Evolutionary conservation across 1,140 invertebrate species (phyloP).

Genomic region (Amphibalanus amphitrite): DNA sequence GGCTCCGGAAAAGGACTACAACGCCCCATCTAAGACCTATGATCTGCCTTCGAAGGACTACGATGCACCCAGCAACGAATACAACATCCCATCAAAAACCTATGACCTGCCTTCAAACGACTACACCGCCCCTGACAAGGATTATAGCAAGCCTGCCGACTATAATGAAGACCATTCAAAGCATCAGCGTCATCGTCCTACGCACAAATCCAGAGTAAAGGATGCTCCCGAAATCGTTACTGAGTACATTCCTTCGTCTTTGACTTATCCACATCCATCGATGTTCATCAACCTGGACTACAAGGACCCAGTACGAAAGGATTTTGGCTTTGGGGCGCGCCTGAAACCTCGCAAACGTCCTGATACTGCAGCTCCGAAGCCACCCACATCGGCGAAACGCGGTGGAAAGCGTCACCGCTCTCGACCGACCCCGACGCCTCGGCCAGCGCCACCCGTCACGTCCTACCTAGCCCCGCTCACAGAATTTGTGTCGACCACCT

Average conservation of each 20-base stretch:
- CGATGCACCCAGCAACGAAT: too few relatives aligned
- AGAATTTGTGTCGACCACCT: background rate
- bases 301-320: background rate
- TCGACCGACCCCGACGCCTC: background rate
- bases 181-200: background rate
- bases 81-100: too few relatives aligned
- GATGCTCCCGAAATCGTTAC: background rate
- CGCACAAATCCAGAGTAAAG: background rate
- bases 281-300: background rate
- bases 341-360: background rate
- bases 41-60: background rate
- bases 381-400: background rate
- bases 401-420: too few relatives aligned
- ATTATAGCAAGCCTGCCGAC: too few relatives aligned
- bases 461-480: background rate
- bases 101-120: too few relatives aligned
- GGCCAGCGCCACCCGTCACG: background rate
- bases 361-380: background rate
- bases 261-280: background rate
- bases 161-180: background rate
- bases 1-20: background rate
- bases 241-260: background rate
- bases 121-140: too few relatives aligned
- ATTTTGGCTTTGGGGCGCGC: background rate
- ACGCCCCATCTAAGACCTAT: background rate